Evolutionary conservation across 2,888 invertebrate genomes (phyloP).

Genomic region (Encarsia formosa): DNA sequence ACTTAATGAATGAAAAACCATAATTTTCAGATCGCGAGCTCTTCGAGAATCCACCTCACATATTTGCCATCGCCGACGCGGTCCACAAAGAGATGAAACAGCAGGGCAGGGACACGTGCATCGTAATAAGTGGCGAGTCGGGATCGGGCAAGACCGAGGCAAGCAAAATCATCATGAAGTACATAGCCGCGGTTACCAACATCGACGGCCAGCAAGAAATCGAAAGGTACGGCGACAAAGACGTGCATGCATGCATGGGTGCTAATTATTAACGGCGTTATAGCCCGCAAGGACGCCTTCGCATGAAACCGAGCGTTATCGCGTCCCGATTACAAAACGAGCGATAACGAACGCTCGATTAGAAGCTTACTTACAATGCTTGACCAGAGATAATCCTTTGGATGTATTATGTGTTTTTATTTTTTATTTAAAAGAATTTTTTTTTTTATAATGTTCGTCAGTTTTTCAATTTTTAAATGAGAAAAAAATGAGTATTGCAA

Average conservation of each 20-base stretch:
- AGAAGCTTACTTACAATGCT: too few species aligned
- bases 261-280: background rate
- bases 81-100: conserved; percentile 93
- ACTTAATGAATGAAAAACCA: too few species aligned
- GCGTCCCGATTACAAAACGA: conserved; percentile 1
- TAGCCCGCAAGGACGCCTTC: background rate
- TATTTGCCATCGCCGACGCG: conserved; percentile 96
- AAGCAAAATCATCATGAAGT: conserved; percentile 98
- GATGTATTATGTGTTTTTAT: background rate
- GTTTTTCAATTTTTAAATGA: too few species aligned
- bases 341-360: conserved; percentile 16
- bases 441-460: too few species aligned
- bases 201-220: conserved; percentile 88
- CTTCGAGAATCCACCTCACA: conserved; percentile 95
- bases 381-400: background rate
- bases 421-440: background rate
- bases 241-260: background rate
- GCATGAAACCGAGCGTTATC: conserved; percentile 3
- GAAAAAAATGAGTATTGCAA: too few species aligned
- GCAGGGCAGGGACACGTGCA: conserved; percentile 88
- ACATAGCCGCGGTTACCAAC: conserved; percentile 96
- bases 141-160: conserved; percentile 99
- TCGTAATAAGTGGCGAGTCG: conserved; percentile 96
- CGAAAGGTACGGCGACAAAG: conserved; percentile 65
- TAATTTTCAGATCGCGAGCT: conserved; percentile 76